Percentiles rank a stretch among this genome's conserved stretches.
Conservation (phyloP, 2,797 vertebrate genomes). For the Gephyroberyx darwinii region DNA sequence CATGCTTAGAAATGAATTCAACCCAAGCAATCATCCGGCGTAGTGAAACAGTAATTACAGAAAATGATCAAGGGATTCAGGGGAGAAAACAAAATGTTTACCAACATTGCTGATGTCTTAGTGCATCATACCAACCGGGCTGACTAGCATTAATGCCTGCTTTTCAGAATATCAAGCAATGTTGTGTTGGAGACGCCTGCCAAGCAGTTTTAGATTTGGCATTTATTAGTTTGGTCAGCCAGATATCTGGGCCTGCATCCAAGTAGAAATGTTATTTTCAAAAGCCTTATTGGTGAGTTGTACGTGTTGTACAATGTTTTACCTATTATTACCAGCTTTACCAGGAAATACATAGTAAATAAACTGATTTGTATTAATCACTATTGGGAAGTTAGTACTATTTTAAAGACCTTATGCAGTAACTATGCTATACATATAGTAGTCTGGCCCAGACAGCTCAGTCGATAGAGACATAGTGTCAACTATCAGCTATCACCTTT, state of each 20-base stretch:
- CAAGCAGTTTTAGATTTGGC: slow-evolving; percentile 11
- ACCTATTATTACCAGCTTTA: too few relatives aligned
- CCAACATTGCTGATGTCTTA: slow-evolving; percentile 39
- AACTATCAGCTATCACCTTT: too few relatives aligned
- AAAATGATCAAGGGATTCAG: slow-evolving; percentile 56
- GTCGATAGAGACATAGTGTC: too few relatives aligned
- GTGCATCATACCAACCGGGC: slow-evolving; percentile 27
- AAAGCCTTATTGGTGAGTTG: too few relatives aligned
- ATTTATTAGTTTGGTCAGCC: slow-evolving; percentile 4
- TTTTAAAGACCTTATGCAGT: too few relatives aligned
- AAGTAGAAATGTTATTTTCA: background rate
- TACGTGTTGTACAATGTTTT: too few relatives aligned
- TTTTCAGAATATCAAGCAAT: slow-evolving; percentile 41
- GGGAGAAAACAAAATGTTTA: slow-evolving; percentile 54
- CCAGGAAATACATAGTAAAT: too few relatives aligned
- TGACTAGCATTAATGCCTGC: slow-evolving; percentile 9
- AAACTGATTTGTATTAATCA: too few relatives aligned
- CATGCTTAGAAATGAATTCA: slow-evolving; percentile 52
- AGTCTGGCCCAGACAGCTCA: too few relatives aligned
- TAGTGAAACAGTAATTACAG: slow-evolving; percentile 50
- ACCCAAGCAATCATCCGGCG: slow-evolving; percentile 55
- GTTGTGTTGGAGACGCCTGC: slow-evolving; percentile 32
- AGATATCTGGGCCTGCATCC: background rate
- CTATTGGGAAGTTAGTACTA: too few relatives aligned
- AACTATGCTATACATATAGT: too few relatives aligned